phyloP scores from a whole-genome alignment of 2,888 invertebrate genomes.

The Netelia fuscicornis region DNA sequence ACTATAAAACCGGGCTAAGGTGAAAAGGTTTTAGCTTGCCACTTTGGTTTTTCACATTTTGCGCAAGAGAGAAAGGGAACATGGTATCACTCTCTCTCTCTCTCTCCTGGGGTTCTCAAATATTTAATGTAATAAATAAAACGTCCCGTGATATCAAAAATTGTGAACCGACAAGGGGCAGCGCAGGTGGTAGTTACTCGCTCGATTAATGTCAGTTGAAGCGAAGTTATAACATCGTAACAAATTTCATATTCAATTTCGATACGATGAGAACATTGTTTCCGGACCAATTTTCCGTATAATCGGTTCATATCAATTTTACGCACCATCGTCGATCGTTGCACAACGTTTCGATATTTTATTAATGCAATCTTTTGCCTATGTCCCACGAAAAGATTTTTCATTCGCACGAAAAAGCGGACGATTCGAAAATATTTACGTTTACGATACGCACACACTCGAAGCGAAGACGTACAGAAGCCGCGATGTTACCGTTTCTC shows the following conservation, averaged over 20 bases:
- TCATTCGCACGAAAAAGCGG: not conserved
- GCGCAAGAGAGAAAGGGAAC: not conserved
- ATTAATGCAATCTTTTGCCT: too few species aligned
- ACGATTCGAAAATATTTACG: not conserved
- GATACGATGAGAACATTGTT: not conserved
- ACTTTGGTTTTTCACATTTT: constrained; percentile 41
- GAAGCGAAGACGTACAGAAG: not conserved
- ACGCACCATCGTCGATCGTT: too few species aligned
- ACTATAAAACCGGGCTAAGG: not conserved
- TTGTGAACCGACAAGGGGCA: constrained; percentile 25
- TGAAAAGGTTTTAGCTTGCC: constrained; percentile 25
- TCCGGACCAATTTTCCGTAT: not conserved
- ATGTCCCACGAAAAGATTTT: not conserved
- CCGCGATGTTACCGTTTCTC: constrained; percentile 23
- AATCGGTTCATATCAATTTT: too few species aligned
- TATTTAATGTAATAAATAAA: constrained; percentile 34
- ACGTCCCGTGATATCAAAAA: constrained; percentile 19
- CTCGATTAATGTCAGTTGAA: constrained; percentile 23
- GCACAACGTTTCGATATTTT: too few species aligned
- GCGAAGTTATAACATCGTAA: not conserved
- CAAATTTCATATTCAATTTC: not conserved
- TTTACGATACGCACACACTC: not conserved
- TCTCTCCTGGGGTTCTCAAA: not conserved
- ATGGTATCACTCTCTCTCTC: not conserved
- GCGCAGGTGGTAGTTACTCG: not conserved